Evolutionary conservation across 1,140 invertebrate genomes (phyloP), one percentile per base, ranked within the genome.

Genomic region (Pseudachorutes palmiensis): DNA sequence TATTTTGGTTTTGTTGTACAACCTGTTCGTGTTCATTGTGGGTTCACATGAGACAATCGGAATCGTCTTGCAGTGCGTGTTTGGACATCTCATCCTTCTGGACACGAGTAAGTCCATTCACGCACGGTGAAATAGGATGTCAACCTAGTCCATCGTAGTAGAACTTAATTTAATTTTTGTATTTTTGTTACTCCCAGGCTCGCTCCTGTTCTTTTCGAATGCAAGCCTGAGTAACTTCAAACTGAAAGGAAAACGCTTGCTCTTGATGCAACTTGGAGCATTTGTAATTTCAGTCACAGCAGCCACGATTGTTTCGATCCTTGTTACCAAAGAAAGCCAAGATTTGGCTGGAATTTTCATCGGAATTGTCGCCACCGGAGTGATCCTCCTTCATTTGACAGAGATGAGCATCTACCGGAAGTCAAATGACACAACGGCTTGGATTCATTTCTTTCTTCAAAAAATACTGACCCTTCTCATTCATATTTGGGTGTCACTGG

Each of bases 51-150:
- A 66, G 28, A 63, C 60, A 24, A 9, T 64, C 12, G 45, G 45
- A 1, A 29, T 69, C 3, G 22, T 65, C 9, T 48, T 68, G 2
- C 55, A 72, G 58, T 67, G 67, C 30, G n/a, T 69, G 1, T 72
- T 66, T 61, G 68, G 61, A n/a, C 70, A 72, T 59, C 14, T 69
- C 59, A 72, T 72, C n/a, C 45, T 59, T 51, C 63, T 26, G 45
- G 70, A 72, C 41, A 69, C 62, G 2, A 67, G 70, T 72, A 69
- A 66, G 22, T 68, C 5, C 12, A 5, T 58, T 12, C n/a, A 24
- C n/a, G 24, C 5, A 24, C 22, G 24, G 5, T 9, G 5, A 12
- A 24, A 12, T 30, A 9, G 30, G 14, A 30, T 32, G 3, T 3
- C 29, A 61, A 19, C 29, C 24, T 31, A 19, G 3, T 26, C 9